Percentiles rank a stretch among this genome's conserved stretches.
These are phyloP conservation scores for Ramphastos sulfuratus DNA, from an alignment of 2,113 vertebrate genomes.

Conservation along the genomic window DNA sequence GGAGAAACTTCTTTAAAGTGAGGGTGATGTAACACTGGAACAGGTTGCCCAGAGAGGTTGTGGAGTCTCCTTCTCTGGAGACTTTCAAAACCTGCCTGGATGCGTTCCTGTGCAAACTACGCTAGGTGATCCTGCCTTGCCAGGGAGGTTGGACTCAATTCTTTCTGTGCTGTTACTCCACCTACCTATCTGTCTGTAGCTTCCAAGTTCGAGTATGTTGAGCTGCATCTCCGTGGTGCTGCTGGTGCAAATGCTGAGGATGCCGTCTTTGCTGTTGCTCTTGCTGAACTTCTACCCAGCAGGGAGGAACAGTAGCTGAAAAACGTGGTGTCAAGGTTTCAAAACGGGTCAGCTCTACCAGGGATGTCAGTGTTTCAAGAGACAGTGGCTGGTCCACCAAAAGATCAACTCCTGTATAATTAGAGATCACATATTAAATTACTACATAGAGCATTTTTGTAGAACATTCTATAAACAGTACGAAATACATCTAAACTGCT, in stretches of 20 bases:
- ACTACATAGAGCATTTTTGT: not conserved
- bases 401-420: slow-evolving; percentile 90
- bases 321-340: slow-evolving; percentile 97
- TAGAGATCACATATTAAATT: not conserved
- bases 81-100: too few species aligned
- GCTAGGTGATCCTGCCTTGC: too few species aligned
- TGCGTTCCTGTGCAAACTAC: too few species aligned
- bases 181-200: slow-evolving; percentile 91
- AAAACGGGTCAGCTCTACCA: slow-evolving; percentile 96
- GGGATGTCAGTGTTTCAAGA: slow-evolving; percentile 88
- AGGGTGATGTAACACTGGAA: too few species aligned
- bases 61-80: too few species aligned
- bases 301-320: slow-evolving; percentile 96
- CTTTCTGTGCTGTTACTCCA: not conserved
- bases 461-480: not conserved
- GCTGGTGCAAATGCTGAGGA: slow-evolving; percentile 96
- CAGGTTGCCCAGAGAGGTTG: too few species aligned
- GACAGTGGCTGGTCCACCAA: slow-evolving; percentile 92
- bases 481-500: not conserved
- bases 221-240: slow-evolving; percentile 96
- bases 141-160: too few species aligned
- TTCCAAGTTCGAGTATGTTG: slow-evolving; percentile 99
- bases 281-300: slow-evolving; percentile 98
- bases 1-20: too few species aligned
- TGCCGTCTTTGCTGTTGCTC: slow-evolving; percentile 97